Evolutionary conservation across 2,888 invertebrate species (phyloP), one percentile per base, ranked within the genome.

Genomic region (Latrodectus hesperus): DNA sequence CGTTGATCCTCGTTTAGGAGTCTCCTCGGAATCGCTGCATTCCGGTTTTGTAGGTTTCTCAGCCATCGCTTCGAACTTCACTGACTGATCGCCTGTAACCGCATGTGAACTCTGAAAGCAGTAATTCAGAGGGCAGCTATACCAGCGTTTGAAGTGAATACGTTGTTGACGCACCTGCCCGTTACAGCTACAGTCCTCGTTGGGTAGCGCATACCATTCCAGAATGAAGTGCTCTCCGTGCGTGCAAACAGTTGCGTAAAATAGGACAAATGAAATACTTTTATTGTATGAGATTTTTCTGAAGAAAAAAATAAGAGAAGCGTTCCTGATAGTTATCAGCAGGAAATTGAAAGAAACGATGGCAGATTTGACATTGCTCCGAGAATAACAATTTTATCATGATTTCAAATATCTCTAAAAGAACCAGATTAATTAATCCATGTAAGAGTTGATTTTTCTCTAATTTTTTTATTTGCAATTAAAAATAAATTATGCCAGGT

Each of bases 161-260:
- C 22, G 11, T 60, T 71, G 60, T 79, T 70, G 71, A 70, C 55
- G 71, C 79, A 79, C 55, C 70, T 79, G 79, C 55, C 9, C 49
- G 26, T 53, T 70, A 67, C 71, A 55, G 49, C 71, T 70, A 70
- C 70, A 60, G 49, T 26, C 38, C 65, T 52, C 22, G 38, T 17
- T 14, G 65, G 38, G 64, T 70, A 73, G 22, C 17, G 68, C 75
- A 83, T 74, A 26, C 53, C 82, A 51, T 83, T 49, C 60, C 51
- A 49, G 49, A 60, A 64, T 65, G 70, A n/a, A 83, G 82, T 75
- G 82, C 75, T 26, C 75, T 75, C 82, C 70, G 12, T 9, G 38
- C 51, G 17, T 67, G 51, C 77, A 67, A 77, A 77, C 77, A 77
- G n/a, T 60, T 60, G n/a, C 60, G 60, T 60, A 60, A 60, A 60